Percentiles rank a stretch among this genome's conserved stretches.
phyloP scores from a whole-genome alignment of 2,113 vertebrate genomes.

The Psophia crepitans region DNA sequence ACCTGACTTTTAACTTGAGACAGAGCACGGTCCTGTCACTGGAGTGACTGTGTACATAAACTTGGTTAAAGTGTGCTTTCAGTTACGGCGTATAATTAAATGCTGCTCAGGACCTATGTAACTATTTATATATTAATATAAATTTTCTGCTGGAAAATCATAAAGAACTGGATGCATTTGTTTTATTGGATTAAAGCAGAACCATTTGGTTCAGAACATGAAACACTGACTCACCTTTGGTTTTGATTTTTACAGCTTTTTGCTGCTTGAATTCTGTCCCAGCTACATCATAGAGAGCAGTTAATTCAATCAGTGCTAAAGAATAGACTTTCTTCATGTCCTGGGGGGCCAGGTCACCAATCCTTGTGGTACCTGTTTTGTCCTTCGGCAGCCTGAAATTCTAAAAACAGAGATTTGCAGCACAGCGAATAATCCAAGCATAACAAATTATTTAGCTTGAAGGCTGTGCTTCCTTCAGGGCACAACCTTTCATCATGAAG shows the following conservation, averaged over 20 bases:
- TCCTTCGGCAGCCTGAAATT: constrained; percentile 88
- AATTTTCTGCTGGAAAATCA: background rate
- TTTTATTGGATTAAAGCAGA: background rate
- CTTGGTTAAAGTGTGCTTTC: background rate
- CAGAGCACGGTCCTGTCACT: background rate
- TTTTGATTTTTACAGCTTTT: constrained; percentile 89
- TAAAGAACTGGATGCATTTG: background rate
- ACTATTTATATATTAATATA: background rate
- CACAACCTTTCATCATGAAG: background rate
- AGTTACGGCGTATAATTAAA: background rate
- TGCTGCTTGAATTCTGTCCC: constrained; percentile 88
- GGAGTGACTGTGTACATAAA: background rate
- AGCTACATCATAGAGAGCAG: constrained; percentile 88
- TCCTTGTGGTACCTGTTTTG: constrained; percentile 92
- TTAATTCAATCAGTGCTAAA: constrained; percentile 90
- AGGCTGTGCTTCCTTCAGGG: background rate
- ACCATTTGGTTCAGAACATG: background rate
- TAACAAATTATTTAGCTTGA: background rate
- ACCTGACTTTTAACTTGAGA: background rate
- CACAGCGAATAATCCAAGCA: background rate
- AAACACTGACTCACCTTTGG: constrained; percentile 80
- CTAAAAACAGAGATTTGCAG: constrained; percentile 69
- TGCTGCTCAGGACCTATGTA: background rate
- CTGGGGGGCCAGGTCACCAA: constrained; percentile 88
- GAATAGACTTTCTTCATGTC: constrained; percentile 94